phyloP scores from a whole-genome alignment of 1,140 invertebrate species.

The Drosophila subobscura region DNA sequence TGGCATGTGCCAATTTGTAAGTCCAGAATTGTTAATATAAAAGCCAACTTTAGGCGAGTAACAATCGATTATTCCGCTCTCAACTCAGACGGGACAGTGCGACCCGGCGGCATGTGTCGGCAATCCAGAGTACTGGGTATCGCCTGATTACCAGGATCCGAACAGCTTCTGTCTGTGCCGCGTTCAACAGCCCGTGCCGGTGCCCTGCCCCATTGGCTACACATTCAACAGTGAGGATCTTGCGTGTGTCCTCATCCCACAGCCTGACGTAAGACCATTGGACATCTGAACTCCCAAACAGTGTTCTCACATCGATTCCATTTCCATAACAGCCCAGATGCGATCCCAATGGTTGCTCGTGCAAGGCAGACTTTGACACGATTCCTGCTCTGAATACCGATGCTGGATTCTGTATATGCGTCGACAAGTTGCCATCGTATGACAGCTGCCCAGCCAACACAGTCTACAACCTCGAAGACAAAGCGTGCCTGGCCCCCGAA shows the following conservation, averaged over 20 bases:
- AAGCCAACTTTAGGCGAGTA: too few relatives aligned
- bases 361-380: slow-evolving; percentile 32
- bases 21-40: background rate
- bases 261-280: slow-evolving; percentile 47
- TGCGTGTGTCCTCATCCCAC: slow-evolving; percentile 14
- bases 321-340: slow-evolving; percentile 47
- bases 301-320: background rate
- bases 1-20: slow-evolving; percentile 47
- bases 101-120: slow-evolving; percentile 42
- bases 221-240: slow-evolving; percentile 24
- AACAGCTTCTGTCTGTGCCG: slow-evolving; percentile 65
- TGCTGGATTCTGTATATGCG: slow-evolving; percentile 56
- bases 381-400: slow-evolving; percentile 40
- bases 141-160: slow-evolving; percentile 35
- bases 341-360: slow-evolving; percentile 36
- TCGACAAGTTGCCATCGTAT: slow-evolving; percentile 39
- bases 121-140: slow-evolving; percentile 27
- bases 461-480: background rate
- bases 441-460: slow-evolving; percentile 13
- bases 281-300: too few relatives aligned
- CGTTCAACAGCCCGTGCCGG: slow-evolving; percentile 34
- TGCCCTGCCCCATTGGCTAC: slow-evolving; percentile 62
- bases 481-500: background rate
- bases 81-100: slow-evolving; percentile 50
- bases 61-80: background rate